Percentiles rank a stretch among this genome's conserved stretches.
These are phyloP conservation scores for Drosophila orena DNA, from an alignment of 1,140 invertebrate species.

Conservation along the genomic window DNA sequence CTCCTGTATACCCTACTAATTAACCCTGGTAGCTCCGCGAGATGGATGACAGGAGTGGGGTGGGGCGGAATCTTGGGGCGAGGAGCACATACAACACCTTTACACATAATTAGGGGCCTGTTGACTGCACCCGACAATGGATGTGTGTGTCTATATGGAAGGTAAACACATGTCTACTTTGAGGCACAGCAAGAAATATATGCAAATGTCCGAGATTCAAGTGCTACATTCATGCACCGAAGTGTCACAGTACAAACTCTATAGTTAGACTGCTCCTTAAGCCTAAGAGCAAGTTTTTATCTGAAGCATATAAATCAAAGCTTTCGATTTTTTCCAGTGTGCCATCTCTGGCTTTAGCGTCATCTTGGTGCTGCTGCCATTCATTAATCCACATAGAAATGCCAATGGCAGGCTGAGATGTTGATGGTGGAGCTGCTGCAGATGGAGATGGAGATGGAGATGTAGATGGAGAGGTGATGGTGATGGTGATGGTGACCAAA, in stretches of 20 bases:
- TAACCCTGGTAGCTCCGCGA: conserved; percentile 49
- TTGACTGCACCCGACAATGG: conserved; percentile 69
- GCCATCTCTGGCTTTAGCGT: too few species aligned
- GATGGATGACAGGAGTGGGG: conserved; percentile 19
- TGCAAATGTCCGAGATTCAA: background rate
- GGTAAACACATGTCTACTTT: conserved; percentile 54
- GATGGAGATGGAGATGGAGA: background rate
- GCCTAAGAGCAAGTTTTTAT: too few species aligned
- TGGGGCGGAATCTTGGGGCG: background rate
- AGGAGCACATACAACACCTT: conserved; percentile 62
- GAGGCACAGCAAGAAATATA: conserved; percentile 2
- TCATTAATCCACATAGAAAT: conserved; percentile 78
- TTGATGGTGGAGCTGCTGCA: conserved; percentile 10
- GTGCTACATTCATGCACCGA: too few species aligned
- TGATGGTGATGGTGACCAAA: conserved; percentile 38
- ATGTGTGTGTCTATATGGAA: conserved; percentile 52
- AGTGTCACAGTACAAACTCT: background rate
- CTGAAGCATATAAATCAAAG: background rate
- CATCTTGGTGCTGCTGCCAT: conserved; percentile 47
- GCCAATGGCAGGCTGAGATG: conserved; percentile 45
- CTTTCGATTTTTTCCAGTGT: conserved; percentile 8
- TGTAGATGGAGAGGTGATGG: conserved; percentile 14
- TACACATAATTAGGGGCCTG: conserved; percentile 80
- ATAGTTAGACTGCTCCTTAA: background rate
- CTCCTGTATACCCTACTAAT: conserved; percentile 58